Base-by-base conservation (phyloP, 1,140 invertebrate species). In the Lasioglossum baleicum region DNA sequence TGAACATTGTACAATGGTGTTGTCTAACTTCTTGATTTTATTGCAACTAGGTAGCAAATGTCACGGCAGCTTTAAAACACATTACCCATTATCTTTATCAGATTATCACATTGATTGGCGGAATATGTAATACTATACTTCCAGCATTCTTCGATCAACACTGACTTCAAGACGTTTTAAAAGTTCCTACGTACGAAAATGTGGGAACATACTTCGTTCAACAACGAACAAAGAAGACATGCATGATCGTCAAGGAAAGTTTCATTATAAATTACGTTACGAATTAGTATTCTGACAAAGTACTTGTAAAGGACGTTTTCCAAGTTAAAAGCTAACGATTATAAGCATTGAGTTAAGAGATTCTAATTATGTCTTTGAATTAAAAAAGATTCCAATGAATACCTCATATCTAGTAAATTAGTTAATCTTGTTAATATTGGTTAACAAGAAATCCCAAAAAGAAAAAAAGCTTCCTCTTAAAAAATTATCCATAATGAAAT, bases 81-180 rank as follows among this genome's bases (percentile, higher is more conserved):
- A 84, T 85, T 61, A 35, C 44, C 70, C 44, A 13, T 48, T 64
- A 61, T 73, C 63, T 58, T 69, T 40, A 69, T 84, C 65, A n/a
- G 22, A 20, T 81, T 85, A 85, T 84, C 83, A 85, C 83, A 85
- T 69, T 81, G 60, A 65, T 84, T 61, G 70, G 58, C 66, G 60
- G 42, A 69, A 84, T 76, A n/a, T 67, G 81, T n/a, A 51, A 85
- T 51, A 56, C 42, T 75, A 70, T 56, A 20, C 7, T 35, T n/a
- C 7, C 42, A 44, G 44, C 22, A 13, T 31, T 82, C 2, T 7
- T 78, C 17, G 15, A 71, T 78, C 67, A 60, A 51, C 48, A 64
- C 31, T 40, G 58, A 77, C 11, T 72, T 2, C 35, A 22, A 56
- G 44, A 66, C 44, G 7, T 4, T 51, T 64, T 13, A 48, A 42